phyloP scores from a whole-genome alignment of 2,113 vertebrate species.

The Alethe diademata region DNA sequence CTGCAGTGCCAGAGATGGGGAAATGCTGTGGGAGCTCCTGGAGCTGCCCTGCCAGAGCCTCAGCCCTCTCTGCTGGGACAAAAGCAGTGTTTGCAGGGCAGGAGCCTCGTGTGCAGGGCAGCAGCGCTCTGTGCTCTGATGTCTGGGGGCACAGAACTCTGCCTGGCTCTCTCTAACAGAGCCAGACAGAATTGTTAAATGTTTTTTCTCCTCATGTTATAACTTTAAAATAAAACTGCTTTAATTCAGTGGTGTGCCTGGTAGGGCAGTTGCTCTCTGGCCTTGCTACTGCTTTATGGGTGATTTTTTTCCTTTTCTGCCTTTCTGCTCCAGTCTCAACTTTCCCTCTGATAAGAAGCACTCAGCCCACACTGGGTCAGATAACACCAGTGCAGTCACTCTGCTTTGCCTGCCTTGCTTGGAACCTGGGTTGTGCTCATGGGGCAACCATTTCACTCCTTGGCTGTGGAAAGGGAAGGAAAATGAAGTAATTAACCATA shows the following conservation, averaged over 20 bases:
- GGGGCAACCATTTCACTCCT: background rate
- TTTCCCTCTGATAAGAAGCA: background rate
- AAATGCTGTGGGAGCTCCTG: accelerated
- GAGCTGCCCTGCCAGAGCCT: background rate
- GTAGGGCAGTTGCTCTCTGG: background rate
- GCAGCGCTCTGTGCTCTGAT: accelerated
- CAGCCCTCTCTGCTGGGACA: too few species aligned
- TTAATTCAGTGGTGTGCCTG: background rate
- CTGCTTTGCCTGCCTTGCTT: background rate
- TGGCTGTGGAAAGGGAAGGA: background rate
- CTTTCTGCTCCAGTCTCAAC: background rate
- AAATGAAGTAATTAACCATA: background rate
- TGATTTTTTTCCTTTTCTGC: background rate
- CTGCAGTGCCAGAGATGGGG: accelerated
- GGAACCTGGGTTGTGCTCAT: background rate
- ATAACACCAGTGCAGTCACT: background rate
- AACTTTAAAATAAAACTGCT: background rate
- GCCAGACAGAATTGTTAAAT: background rate
- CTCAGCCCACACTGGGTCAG: background rate
- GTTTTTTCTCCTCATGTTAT: accelerated
- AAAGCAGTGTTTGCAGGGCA: background rate
- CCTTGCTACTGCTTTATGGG: background rate
- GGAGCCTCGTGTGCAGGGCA: background rate
- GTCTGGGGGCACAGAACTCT: accelerated
- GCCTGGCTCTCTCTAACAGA: background rate